Percentiles rank a stretch among this genome's conserved stretches.
These are phyloP conservation scores for Lasioglossum pauxillum DNA, from an alignment of 2,888 invertebrate genomes.

Conservation along the genomic window DNA sequence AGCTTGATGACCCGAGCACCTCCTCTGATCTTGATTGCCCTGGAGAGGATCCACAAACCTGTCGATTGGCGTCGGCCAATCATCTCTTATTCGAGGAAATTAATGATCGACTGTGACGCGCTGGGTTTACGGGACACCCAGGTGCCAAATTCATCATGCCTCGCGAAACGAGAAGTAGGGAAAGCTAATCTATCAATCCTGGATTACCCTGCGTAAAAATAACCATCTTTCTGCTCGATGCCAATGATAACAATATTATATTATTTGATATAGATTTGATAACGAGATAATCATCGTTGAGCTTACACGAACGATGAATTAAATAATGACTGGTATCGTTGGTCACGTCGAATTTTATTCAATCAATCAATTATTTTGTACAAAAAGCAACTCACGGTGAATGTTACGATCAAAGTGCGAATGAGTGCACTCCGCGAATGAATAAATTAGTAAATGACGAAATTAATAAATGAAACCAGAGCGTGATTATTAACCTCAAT, in stretches of 20 bases:
- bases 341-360: too few relatives aligned
- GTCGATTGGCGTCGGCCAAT: constrained; percentile 25
- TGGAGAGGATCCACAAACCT: constrained; percentile 13
- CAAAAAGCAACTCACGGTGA: neutral
- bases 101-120: neutral
- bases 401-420: too few relatives aligned
- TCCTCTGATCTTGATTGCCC: constrained; percentile 46
- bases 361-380: neutral
- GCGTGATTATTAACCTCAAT: neutral
- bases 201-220: neutral
- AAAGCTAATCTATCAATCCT: neutral
- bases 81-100: constrained; percentile 14
- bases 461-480: neutral
- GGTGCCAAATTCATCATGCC: neutral
- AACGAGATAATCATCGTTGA: too few relatives aligned
- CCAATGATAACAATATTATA: too few relatives aligned
- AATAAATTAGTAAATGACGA: too few relatives aligned
- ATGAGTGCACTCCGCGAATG: too few relatives aligned
- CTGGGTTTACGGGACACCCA: neutral
- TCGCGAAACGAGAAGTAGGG: neutral
- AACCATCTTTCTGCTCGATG: neutral
- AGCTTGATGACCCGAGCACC: constrained; percentile 34
- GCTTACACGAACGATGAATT: too few relatives aligned
- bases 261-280: too few relatives aligned
- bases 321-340: too few relatives aligned